Evolutionary conservation across 2,888 invertebrate species (phyloP).

Genomic region (Pristionchus maxplancki): DNA sequence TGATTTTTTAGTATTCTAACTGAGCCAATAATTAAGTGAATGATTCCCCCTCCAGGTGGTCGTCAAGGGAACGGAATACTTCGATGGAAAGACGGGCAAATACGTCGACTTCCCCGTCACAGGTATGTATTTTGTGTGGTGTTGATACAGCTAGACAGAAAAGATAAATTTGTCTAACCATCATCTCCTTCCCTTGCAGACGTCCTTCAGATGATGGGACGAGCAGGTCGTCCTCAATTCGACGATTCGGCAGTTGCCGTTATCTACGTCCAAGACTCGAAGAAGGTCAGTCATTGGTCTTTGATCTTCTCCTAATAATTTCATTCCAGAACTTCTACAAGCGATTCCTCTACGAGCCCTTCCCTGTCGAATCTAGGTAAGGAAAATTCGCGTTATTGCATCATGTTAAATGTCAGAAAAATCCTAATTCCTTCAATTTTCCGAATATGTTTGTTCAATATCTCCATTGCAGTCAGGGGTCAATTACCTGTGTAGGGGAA

Average conservation of each 20-base stretch:
- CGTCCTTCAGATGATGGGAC: slow-evolving; percentile 99
- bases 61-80: slow-evolving; percentile 99
- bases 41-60: slow-evolving; percentile 80
- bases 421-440: too few species aligned
- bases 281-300: slow-evolving; percentile 49
- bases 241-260: slow-evolving; percentile 88
- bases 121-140: slow-evolving; percentile 75
- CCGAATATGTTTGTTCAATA: too few species aligned
- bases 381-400: background rate
- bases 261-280: slow-evolving; percentile 87
- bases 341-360: slow-evolving; percentile 98
- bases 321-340: slow-evolving; percentile 97
- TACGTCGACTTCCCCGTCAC: slow-evolving; percentile 99
- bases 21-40: too few species aligned
- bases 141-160: too few species aligned
- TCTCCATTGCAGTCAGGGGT: too few species aligned
- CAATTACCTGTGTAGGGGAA: too few species aligned
- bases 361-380: slow-evolving; percentile 93
- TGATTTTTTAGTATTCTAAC: too few species aligned
- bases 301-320: background rate
- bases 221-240: slow-evolving; percentile 97
- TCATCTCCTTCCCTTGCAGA: slow-evolving; percentile 81
- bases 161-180: background rate
- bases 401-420: too few species aligned
- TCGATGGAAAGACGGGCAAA: slow-evolving; percentile 94